phyloP scores from a whole-genome alignment of 2,797 vertebrate species.

The Cephalopachus bancanus region DNA sequence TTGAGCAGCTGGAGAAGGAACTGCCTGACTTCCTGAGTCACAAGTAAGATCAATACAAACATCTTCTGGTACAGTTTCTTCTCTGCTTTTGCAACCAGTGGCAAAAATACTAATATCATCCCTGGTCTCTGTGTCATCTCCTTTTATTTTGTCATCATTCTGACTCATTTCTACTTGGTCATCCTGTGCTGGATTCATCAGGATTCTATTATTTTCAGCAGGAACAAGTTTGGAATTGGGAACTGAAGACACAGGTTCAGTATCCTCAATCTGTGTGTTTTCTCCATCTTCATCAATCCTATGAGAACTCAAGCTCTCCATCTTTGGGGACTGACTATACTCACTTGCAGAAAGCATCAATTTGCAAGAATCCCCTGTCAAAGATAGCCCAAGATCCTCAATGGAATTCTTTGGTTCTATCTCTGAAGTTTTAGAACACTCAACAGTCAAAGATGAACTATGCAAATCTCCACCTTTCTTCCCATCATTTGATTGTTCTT shows the following conservation, averaged over 20 bases:
- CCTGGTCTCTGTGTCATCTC: slow-evolving; percentile 63
- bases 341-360: slow-evolving; percentile 92
- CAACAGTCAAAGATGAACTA: slow-evolving; percentile 77
- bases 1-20: slow-evolving; percentile 81
- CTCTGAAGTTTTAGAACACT: slow-evolving; percentile 78
- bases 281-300: slow-evolving; percentile 89
- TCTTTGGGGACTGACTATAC: slow-evolving; percentile 81
- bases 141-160: slow-evolving; percentile 70
- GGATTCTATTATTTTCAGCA: slow-evolving; percentile 52
- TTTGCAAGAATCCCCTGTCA: slow-evolving; percentile 87
- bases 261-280: slow-evolving; percentile 92
- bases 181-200: slow-evolving; percentile 60
- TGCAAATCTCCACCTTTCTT: slow-evolving; percentile 81
- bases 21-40: slow-evolving; percentile 84
- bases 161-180: slow-evolving; percentile 60
- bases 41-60: slow-evolving; percentile 59
- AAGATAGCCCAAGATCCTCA: slow-evolving; percentile 79
- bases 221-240: slow-evolving; percentile 65
- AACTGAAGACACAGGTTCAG: slow-evolving; percentile 71
- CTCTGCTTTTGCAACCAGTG: slow-evolving; percentile 68
- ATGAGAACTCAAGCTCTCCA: slow-evolving; percentile 77
- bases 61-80: slow-evolving; percentile 63
- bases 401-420: slow-evolving; percentile 74
- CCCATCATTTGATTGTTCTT: slow-evolving; percentile 82
- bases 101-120: slow-evolving; percentile 60